A percentile compares a stretch with the other conserved stretches of the same genome.
Conservation (phyloP, 2,888 invertebrate genomes). For the Tenodera sinensis region DNA sequence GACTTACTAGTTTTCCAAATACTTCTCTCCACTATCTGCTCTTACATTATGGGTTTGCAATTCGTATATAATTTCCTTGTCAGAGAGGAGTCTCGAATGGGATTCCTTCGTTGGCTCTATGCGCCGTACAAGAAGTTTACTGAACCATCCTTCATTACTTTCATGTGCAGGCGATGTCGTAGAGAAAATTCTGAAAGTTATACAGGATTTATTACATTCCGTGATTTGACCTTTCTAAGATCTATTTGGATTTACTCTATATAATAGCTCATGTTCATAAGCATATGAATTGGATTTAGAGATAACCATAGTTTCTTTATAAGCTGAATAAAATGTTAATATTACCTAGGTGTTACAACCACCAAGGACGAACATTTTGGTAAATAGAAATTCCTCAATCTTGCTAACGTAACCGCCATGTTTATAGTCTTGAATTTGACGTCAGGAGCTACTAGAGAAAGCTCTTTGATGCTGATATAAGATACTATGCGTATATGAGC, state of each 20-base stretch:
- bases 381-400: slow-evolving; percentile 6
- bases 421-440: not conserved
- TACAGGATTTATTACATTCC: not conserved
- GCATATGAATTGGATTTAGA: not conserved
- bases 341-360: not conserved
- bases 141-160: slow-evolving; percentile 73
- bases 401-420: slow-evolving; percentile 22
- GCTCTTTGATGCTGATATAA: not conserved
- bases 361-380: not conserved
- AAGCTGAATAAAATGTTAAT: not conserved
- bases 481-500: not conserved
- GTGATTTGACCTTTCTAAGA: not conserved
- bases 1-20: slow-evolving; percentile 88
- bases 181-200: slow-evolving; percentile 23
- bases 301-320: not conserved
- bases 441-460: not conserved
- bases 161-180: slow-evolving; percentile 23
- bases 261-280: not conserved
- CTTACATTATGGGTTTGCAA: slow-evolving; percentile 92
- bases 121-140: slow-evolving; percentile 82
- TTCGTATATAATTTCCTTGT: slow-evolving; percentile 93
- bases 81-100: slow-evolving; percentile 93
- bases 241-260: not conserved
- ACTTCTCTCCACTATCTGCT: slow-evolving; percentile 81
- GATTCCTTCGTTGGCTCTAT: slow-evolving; percentile 94